phyloP scores from a whole-genome alignment of 2,113 vertebrate genomes.

The Dunckerocampus dactyliophorus region DNA sequence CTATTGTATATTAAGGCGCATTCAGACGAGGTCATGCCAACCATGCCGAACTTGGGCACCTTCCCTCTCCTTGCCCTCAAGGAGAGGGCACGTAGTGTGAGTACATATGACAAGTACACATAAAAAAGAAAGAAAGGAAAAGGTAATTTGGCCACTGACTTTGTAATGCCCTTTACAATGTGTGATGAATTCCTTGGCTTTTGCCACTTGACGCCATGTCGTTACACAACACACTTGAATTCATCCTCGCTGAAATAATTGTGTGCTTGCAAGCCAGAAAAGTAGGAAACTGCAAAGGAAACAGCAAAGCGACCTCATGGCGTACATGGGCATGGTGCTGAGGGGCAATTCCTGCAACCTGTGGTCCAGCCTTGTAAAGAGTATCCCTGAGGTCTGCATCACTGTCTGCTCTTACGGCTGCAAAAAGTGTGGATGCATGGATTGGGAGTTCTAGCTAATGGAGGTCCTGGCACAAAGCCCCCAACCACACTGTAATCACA shows the following conservation, averaged over 20 bases:
- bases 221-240: background rate
- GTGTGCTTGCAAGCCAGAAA: background rate
- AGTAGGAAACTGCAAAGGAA: slow-evolving; percentile 1
- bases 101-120: too few relatives aligned
- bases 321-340: background rate
- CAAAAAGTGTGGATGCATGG: slow-evolving; percentile 15
- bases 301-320: slow-evolving; percentile 8
- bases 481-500: slow-evolving; percentile 48
- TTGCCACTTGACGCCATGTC: background rate
- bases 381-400: slow-evolving; percentile 36
- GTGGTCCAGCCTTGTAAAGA: slow-evolving; percentile 42
- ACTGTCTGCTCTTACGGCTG: slow-evolving; percentile 12
- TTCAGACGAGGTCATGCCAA: slow-evolving; percentile 11
- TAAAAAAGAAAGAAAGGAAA: too few relatives aligned
- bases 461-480: slow-evolving; percentile 37
- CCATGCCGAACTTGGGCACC: background rate
- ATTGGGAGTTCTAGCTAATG: slow-evolving; percentile 27
- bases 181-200: background rate
- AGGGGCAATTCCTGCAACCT: slow-evolving; percentile 1
- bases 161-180: background rate
- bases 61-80: too few relatives aligned
- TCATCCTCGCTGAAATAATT: background rate
- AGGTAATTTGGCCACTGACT: too few relatives aligned
- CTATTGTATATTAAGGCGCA: background rate
- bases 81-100: too few relatives aligned